Conservation (phyloP, 2,113 vertebrate genomes). For the Forbesichthys papilliferus region DNA sequence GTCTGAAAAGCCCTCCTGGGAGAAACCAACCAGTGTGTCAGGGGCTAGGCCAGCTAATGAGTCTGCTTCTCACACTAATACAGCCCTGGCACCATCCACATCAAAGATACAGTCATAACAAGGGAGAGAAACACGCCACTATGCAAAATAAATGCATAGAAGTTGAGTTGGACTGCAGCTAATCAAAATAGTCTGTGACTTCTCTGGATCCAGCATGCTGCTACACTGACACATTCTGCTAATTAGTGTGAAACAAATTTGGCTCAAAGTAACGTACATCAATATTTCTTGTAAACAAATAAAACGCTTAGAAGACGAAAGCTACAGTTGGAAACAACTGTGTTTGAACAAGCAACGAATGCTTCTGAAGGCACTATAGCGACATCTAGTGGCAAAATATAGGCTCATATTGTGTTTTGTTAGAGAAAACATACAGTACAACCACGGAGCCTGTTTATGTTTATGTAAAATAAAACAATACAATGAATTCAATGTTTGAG, state of each 20-base stretch:
- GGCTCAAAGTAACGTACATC: neutral
- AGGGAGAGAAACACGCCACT: constrained; percentile 28
- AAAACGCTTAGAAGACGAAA: neutral
- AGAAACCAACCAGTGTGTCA: constrained; percentile 54
- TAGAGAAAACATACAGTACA: too few species aligned
- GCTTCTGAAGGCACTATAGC: constrained; percentile 33
- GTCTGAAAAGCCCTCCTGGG: constrained; percentile 54
- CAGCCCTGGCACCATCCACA: constrained; percentile 28
- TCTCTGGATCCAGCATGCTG: neutral
- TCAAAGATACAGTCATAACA: constrained; percentile 21
- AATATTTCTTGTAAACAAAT: neutral
- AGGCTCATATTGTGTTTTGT: neutral
- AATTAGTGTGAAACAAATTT: neutral
- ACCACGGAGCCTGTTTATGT: too few species aligned
- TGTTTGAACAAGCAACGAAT: neutral
- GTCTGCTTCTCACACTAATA: constrained; percentile 59
- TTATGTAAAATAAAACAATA: too few species aligned
- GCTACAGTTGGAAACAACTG: neutral
- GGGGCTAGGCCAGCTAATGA: constrained; percentile 58
- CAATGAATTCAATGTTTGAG: too few species aligned
- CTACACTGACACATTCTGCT: neutral
- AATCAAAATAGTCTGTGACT: constrained; percentile 34
- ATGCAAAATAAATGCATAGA: constrained; percentile 27
- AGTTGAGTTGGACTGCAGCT: constrained; percentile 29
- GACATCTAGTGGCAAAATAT: constrained; percentile 63